These are phyloP conservation scores for Mionectes macconnelli DNA, from an alignment of 2,113 vertebrate species.

Conservation along the genomic window DNA sequence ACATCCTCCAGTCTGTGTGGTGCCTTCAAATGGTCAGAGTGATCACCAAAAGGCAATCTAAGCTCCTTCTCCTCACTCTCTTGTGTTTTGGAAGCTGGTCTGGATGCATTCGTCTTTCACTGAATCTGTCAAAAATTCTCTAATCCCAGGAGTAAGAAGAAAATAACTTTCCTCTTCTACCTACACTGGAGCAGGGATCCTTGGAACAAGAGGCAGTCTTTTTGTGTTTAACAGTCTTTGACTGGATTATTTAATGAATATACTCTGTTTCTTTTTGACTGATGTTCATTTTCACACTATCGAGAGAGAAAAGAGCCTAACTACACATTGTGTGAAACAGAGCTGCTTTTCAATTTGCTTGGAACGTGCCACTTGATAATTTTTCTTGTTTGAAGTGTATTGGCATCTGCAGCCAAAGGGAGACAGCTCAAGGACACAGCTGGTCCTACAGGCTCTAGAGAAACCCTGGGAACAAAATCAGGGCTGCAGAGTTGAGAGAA, in stretches of 20 bases:
- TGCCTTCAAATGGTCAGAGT: background rate
- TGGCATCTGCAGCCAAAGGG: background rate
- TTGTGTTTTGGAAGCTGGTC: background rate
- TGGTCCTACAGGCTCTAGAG: constrained; percentile 42
- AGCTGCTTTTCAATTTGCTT: background rate
- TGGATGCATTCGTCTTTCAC: background rate
- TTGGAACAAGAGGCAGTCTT: background rate
- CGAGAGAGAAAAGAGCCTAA: background rate
- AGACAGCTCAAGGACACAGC: constrained; percentile 60
- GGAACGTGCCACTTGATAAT: background rate
- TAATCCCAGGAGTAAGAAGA: background rate
- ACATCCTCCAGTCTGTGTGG: background rate
- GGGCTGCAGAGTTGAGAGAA: constrained; percentile 10
- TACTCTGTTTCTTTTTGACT: background rate
- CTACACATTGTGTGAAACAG: background rate
- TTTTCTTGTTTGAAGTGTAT: constrained; percentile 44
- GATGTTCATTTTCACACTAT: background rate
- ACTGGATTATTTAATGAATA: background rate
- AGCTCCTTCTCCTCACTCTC: background rate
- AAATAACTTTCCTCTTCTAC: background rate
- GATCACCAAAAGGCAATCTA: background rate
- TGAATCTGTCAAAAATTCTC: background rate
- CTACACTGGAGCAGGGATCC: background rate
- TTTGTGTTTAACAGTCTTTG: background rate
- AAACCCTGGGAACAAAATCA: constrained; percentile 44